Evolutionary conservation across 1,140 invertebrate species (phyloP), one percentile per base, ranked within the genome.

Genomic region (Uloborus diversus): DNA sequence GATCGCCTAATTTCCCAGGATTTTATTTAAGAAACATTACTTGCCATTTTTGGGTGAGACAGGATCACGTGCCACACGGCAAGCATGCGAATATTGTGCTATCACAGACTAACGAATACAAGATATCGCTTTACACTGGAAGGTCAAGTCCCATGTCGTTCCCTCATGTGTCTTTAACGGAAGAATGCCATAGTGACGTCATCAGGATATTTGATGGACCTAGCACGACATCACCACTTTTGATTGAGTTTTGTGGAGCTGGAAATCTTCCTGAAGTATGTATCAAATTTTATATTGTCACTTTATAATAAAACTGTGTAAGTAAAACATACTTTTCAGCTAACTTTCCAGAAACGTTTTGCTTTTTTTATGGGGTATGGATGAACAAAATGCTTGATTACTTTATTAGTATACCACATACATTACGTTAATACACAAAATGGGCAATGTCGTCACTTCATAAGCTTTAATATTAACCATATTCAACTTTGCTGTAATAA

Each of bases 191-290:
- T 79, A 95, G 94, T 86, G 93, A 95, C 84, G 91, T 94, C 85
- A 93, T 95, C 84, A 89, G 93, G 86, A 92, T 96, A 35, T 96
- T 96, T 87, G 94, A 96, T 85, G 94, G 95, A 42, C 94, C 94
- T 84, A 95, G 93, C 66, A 95, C 94, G 5, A 89, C 93, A 82
- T 94, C 95, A 86, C 93, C 94, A 4, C 91, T 95, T 75, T 92
- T 96, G 81, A 87, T 96, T 79, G 94, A 94, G 87, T 95, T 96
- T 86, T 97, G 95, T 84, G 94, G 94, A 1, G 92, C 92, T 37
- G 94, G 94, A 42, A 91, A 90, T 1, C 91, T 96, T 32, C 94
- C 94, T 0, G 92, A 93, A 85, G 93, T 95, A 66, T 35, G 73
- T 57, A 56, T 53, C 14, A n/a, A 27, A n/a, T 3, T n/a, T 30